Base-by-base conservation (phyloP, 2,113 vertebrate species). In the Excalfactoria chinensis region DNA sequence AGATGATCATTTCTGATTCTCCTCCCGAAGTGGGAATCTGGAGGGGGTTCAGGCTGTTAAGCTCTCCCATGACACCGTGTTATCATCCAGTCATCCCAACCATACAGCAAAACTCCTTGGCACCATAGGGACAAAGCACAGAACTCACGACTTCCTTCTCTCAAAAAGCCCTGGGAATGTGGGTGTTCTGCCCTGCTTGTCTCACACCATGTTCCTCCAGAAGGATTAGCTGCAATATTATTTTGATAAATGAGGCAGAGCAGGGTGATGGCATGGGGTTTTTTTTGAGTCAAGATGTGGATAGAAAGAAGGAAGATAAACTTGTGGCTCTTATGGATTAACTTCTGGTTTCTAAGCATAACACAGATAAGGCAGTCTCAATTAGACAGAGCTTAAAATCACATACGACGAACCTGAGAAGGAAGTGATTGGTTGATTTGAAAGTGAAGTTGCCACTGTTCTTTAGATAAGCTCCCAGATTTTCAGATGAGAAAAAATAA, bases 361-460 rank as follows among this genome's bases (percentile, higher is more conserved):
- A 96, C 94, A 96, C 20, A 93, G 95, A 95, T 96, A 95, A 96
- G 84, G 64, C 64, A 96, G 80, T 69, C 87, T 92, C 86, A 96
- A 94, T 92, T 93, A 96, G 85, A 59, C 78, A 84, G 74, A 90
- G 75, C 81, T 87, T 94, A 92, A 92, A 96, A 93, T 83, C 82
- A 91, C 78, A 93, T 80, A 74, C 40, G 95, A 95, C 0, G 1
- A 87, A 91, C 79, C 40, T 56, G 64, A 95, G 93, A 85, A 1
- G 1, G 81, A 93, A 91, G 60, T 87, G 60, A 92, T 85, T 44
- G 75, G 56, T 87, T 35, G 70, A 91, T 85, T 59, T 89, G 78
- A 85, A 91, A 87, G 66, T 93, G 75, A 80, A 93, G 87, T 93
- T 2, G 0, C 51, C 53, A 64, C 78, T 71, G 64, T 79, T 93